A percentile compares a stretch with the other conserved stretches of the same genome.
Conservation (phyloP, 2,888 invertebrate genomes). For the Ormyrus rosae region DNA sequence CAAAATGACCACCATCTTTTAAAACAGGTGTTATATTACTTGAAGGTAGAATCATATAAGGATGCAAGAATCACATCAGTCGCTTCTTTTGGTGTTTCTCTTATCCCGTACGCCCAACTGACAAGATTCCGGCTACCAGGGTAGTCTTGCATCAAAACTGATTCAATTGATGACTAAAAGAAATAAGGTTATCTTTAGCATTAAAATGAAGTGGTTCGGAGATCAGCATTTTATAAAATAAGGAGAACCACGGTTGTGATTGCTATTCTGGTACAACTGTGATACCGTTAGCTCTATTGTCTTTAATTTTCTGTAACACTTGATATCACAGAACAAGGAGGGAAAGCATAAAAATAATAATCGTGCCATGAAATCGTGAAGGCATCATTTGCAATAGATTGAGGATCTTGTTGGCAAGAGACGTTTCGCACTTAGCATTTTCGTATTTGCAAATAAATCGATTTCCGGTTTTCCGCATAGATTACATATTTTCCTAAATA, state of each 20-base stretch:
- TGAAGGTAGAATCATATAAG: not conserved
- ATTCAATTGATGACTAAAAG: not conserved
- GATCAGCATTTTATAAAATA: too few relatives aligned
- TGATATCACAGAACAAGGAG: not conserved
- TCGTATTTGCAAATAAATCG: conserved; percentile 16
- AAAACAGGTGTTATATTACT: not conserved
- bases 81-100: not conserved
- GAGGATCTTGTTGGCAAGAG: not conserved
- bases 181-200: not conserved
- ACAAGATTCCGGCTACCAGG: conserved; percentile 9
- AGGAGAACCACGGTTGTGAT: too few relatives aligned
- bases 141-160: not conserved
- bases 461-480: not conserved
- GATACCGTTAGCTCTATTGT: too few relatives aligned
- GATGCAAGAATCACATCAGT: not conserved
- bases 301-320: not conserved
- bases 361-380: not conserved
- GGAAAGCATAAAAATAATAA: conserved; percentile 18
- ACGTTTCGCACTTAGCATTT: conserved; percentile 11
- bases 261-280: too few relatives aligned
- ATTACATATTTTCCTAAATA: not conserved
- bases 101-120: not conserved
- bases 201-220: too few relatives aligned
- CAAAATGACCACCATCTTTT: conserved; percentile 1
- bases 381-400: not conserved